phyloP scores from a whole-genome alignment of 2,797 vertebrate genomes.

The Amphiprion clarkii region DNA sequence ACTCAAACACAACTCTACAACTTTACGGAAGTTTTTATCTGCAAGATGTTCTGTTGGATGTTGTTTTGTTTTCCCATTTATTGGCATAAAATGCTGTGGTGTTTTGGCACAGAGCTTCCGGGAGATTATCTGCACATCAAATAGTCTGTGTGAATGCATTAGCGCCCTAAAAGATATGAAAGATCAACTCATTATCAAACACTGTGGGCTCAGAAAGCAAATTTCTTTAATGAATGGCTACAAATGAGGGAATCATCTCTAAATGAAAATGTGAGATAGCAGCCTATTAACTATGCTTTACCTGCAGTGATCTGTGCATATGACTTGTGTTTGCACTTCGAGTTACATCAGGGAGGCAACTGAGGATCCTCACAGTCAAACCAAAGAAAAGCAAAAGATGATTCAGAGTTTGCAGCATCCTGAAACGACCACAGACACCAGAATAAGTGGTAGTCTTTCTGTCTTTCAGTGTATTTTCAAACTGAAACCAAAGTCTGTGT shows the following conservation, averaged over 20 bases:
- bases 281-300: not conserved
- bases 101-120: not conserved
- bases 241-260: not conserved
- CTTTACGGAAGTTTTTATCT: constrained; percentile 7
- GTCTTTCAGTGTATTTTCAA: not conserved
- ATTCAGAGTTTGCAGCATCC: constrained; percentile 24
- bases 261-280: no score
- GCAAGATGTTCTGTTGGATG: not conserved
- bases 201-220: not conserved
- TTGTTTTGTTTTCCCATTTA: not conserved
- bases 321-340: not conserved
- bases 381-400: not conserved
- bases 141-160: constrained; percentile 1
- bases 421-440: not conserved
- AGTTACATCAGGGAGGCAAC: not conserved
- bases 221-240: not conserved
- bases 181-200: not conserved
- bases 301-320: not conserved
- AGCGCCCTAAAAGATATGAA: not conserved
- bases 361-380: constrained; percentile 14
- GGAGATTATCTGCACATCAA: constrained; percentile 15
- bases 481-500: not conserved
- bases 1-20: not conserved
- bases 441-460: not conserved
- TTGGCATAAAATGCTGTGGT: not conserved